phyloP scores from a whole-genome alignment of 2,797 vertebrate genomes.

The Chaetodon trifasciatus region DNA sequence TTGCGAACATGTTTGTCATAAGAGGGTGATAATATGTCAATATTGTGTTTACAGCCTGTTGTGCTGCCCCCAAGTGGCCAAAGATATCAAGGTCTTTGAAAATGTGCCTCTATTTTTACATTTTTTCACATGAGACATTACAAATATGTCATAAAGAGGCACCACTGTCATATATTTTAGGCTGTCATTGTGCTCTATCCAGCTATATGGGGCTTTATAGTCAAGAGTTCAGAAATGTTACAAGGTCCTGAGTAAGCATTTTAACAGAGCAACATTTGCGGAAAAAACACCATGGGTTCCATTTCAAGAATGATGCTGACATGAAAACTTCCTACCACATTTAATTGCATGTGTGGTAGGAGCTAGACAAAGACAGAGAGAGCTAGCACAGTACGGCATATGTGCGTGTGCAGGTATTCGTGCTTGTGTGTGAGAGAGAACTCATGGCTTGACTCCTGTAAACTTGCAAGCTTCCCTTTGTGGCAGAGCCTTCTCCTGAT shows the following conservation, averaged over 20 bases:
- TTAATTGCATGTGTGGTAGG: not conserved
- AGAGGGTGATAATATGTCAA: not conserved
- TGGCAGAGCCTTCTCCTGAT: conserved; percentile 52
- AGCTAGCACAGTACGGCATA: not conserved
- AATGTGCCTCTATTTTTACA: not conserved
- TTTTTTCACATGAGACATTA: not conserved
- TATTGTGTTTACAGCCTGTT: not conserved
- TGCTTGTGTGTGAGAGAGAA: conserved; percentile 3
- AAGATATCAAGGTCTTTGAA: too few species aligned
- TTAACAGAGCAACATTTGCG: not conserved
- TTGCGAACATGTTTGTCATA: not conserved
- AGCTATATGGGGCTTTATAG: conserved; percentile 1
- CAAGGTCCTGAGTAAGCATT: not conserved
- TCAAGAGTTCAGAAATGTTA: conserved; percentile 4
- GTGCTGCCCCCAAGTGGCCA: not conserved
- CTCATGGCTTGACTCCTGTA: conserved; percentile 43
- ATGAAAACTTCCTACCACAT: not conserved
- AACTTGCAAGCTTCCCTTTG: conserved; percentile 48
- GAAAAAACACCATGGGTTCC: not conserved
- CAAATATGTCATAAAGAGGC: not conserved
- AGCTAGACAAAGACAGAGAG: not conserved
- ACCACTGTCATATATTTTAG: not conserved
- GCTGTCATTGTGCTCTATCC: not conserved
- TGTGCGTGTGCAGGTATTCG: conserved; percentile 10
- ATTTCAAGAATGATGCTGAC: not conserved